phyloP scores from a whole-genome alignment of 2,888 invertebrate species.

The Dasysyrphus tricinctus region DNA sequence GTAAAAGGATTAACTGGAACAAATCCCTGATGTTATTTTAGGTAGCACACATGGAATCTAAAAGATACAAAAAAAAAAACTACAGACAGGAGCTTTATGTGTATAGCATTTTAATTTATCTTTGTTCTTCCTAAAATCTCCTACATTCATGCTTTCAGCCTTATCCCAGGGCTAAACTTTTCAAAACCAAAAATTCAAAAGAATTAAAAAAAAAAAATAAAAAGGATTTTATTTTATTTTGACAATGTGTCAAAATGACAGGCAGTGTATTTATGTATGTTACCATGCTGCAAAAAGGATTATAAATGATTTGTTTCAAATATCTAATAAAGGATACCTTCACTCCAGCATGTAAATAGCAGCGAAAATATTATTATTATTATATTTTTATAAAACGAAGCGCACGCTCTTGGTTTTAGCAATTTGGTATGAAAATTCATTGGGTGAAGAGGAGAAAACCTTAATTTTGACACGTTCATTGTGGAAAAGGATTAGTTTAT shows the following conservation, averaged over 20 bases:
- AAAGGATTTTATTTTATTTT: slow-evolving; percentile 24
- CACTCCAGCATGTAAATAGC: slow-evolving; percentile 11
- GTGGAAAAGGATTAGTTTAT: slow-evolving; percentile 33
- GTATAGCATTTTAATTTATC: slow-evolving; percentile 32
- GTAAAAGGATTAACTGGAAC: slow-evolving; percentile 37
- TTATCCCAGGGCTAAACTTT: slow-evolving; percentile 25
- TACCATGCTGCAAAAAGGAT: background rate
- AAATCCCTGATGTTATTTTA: slow-evolving; percentile 33
- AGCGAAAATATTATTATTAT: background rate
- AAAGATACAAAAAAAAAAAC: background rate
- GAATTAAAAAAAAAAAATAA: slow-evolving; percentile 9
- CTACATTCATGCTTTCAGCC: slow-evolving; percentile 1
- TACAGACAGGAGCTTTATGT: slow-evolving; percentile 32
- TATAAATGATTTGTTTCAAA: slow-evolving; percentile 42
- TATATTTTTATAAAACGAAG: background rate
- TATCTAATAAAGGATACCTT: slow-evolving; percentile 19
- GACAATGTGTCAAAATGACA: slow-evolving; percentile 40
- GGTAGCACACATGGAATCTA: slow-evolving; percentile 12
- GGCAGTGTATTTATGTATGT: slow-evolving; percentile 2
- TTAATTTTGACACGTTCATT: slow-evolving; percentile 32
- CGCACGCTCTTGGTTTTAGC: slow-evolving; percentile 14
- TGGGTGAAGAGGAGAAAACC: slow-evolving; percentile 12
- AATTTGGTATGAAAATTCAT: background rate
- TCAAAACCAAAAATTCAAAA: slow-evolving; percentile 20
- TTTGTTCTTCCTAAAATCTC: slow-evolving; percentile 13